These are phyloP conservation scores for Aplodontia rufa DNA, from an alignment of 2,113 vertebrate genomes.

Conservation along the genomic window DNA sequence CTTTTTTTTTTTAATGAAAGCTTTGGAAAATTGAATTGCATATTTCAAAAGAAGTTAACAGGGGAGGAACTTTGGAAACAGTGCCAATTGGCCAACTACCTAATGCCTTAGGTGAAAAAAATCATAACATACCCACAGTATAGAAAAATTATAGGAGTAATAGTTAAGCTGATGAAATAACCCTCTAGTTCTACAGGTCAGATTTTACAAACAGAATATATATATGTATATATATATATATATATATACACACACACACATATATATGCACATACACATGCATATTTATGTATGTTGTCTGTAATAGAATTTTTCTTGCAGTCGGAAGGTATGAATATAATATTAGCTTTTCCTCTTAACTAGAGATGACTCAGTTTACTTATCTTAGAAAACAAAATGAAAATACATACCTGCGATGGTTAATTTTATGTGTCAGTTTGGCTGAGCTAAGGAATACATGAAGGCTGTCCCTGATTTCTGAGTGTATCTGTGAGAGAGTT, in stretches of 20 bases:
- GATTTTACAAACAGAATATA: not conserved
- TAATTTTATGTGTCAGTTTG: not conserved
- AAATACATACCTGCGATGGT: not conserved
- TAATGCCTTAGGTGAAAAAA: not conserved
- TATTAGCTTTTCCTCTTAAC: not conserved
- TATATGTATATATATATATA: not conserved
- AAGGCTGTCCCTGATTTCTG: not conserved
- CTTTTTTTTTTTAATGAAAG: not conserved
- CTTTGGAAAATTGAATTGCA: not conserved
- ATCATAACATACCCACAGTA: not conserved
- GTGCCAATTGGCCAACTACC: not conserved
- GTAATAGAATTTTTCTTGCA: not conserved
- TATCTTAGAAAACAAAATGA: not conserved
- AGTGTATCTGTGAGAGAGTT: not conserved
- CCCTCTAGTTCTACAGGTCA: not conserved
- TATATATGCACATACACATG: not conserved
- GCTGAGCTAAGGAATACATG: not conserved
- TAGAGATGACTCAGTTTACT: not conserved
- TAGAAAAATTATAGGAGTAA: not conserved
- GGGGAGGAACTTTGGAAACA: constrained; percentile 7
- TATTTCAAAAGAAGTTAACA: constrained; percentile 17
- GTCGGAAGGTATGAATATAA: not conserved
- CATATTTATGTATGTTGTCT: not conserved
- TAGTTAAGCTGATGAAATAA: not conserved
- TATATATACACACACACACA: not conserved